A percentile compares a stretch with the other conserved stretches of the same genome.
Evolutionary conservation across 1,140 invertebrate species (phyloP).

Genomic region (Acromyrmex charruanus): DNA sequence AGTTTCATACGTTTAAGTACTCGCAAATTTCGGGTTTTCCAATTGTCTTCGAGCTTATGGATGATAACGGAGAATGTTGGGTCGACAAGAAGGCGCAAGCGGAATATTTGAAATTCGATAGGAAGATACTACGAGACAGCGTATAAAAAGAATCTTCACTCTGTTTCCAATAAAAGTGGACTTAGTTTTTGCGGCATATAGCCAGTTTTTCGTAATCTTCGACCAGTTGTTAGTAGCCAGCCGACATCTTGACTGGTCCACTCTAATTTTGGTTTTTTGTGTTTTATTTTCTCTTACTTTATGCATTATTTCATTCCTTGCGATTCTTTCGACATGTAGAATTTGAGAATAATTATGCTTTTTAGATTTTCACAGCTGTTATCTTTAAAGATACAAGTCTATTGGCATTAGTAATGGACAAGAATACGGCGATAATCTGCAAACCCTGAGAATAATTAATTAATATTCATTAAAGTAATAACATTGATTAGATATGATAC

Average conservation of each 20-base stretch:
- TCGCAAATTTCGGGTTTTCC: slow-evolving; percentile 62
- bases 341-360: slow-evolving; percentile 12
- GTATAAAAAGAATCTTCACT: slow-evolving; percentile 31
- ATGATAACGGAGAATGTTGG: neutral
- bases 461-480: no score
- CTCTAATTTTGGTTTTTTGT: slow-evolving; percentile 28
- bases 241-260: slow-evolving; percentile 25
- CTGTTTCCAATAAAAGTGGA: slow-evolving; percentile 72
- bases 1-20: slow-evolving; percentile 31
- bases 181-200: slow-evolving; percentile 50
- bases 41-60: slow-evolving; percentile 21
- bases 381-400: no score
- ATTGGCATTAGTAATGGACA: no score
- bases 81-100: neutral
- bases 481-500: neutral
- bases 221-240: slow-evolving; percentile 22
- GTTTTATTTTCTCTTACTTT: neutral
- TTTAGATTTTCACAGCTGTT: neutral
- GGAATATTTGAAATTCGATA: slow-evolving; percentile 69
- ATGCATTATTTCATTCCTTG: neutral
- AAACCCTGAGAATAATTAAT: slow-evolving; percentile 7
- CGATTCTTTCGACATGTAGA: neutral
- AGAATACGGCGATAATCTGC: no score
- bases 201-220: slow-evolving; percentile 67
- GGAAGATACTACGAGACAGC: neutral